These are phyloP conservation scores for Proales similis DNA, from an alignment of 1,140 invertebrate genomes.

Conservation along the genomic window DNA sequence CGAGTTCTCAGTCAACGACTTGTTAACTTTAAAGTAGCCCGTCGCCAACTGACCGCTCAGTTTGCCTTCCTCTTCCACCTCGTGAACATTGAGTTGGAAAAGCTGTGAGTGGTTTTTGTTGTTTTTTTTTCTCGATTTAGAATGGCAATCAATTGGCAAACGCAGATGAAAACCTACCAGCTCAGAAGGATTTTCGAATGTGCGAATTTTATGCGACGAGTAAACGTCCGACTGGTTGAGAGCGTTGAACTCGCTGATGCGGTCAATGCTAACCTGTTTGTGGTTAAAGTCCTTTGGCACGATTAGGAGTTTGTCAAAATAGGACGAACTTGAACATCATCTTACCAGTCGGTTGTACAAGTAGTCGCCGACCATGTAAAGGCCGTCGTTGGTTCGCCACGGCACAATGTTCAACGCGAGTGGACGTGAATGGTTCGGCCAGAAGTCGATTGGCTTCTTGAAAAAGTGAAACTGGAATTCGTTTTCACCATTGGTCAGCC, in stretches of 20 bases:
- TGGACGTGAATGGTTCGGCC: neutral
- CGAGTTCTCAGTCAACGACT: slow-evolving; percentile 3
- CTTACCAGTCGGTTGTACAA: neutral
- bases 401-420: slow-evolving; percentile 20
- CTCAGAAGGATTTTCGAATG: slow-evolving; percentile 12
- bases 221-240: slow-evolving; percentile 1
- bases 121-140: slow-evolving; percentile 11
- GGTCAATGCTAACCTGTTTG: slow-evolving; percentile 18
- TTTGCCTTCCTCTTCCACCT: slow-evolving; percentile 15
- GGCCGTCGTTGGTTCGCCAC: slow-evolving; percentile 27
- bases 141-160: too few species aligned
- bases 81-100: slow-evolving; percentile 35
- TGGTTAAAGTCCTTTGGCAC: slow-evolving; percentile 22
- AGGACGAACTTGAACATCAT: neutral
- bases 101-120: neutral
- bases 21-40: slow-evolving; percentile 27
- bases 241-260: slow-evolving; percentile 26
- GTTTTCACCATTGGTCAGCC: slow-evolving; percentile 22
- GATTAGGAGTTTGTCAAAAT: neutral
- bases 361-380: slow-evolving; percentile 10
- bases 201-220: slow-evolving; percentile 15
- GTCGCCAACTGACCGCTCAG: slow-evolving; percentile 20
- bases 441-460: slow-evolving; percentile 16
- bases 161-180: slow-evolving; percentile 9
- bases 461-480: slow-evolving; percentile 35